Percentiles rank a stretch among this genome's conserved stretches.
Conservation (phyloP, 2,113 vertebrate genomes). For the Hyaena hyaena region DNA sequence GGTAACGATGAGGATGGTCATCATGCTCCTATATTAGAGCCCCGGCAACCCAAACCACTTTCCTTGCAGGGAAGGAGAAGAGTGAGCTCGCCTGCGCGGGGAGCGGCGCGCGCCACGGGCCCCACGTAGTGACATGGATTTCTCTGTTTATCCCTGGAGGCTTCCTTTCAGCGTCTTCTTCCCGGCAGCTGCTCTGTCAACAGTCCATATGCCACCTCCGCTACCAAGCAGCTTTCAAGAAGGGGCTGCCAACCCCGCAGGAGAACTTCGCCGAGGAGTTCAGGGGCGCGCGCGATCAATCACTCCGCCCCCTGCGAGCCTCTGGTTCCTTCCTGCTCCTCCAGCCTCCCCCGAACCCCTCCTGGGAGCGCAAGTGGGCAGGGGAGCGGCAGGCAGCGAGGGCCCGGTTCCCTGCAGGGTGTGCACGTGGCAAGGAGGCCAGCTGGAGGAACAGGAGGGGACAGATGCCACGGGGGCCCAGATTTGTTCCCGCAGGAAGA, state of each 20-base stretch:
- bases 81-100: not conserved
- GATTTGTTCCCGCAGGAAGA: constrained; percentile 66
- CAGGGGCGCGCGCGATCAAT: constrained; percentile 78
- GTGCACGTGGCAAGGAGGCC: constrained; percentile 61
- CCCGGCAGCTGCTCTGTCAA: constrained; percentile 88
- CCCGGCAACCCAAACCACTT: not conserved
- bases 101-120: constrained; percentile 76
- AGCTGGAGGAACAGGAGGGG: constrained; percentile 72
- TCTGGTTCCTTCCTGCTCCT: constrained; percentile 48
- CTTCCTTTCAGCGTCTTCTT: constrained; percentile 86
- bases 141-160: constrained; percentile 88
- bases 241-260: constrained; percentile 82
- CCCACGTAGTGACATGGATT: constrained; percentile 81
- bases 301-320: constrained; percentile 64
- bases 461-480: constrained; percentile 70
- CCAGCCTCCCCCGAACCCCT: not conserved
- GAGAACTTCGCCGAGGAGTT: constrained; percentile 84
- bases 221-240: constrained; percentile 85
- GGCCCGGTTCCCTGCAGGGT: constrained; percentile 4
- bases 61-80: not conserved
- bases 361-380: constrained; percentile 38
- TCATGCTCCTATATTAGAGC: not conserved
- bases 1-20: not conserved
- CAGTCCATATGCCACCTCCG: constrained; percentile 87
- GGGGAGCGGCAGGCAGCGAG: not conserved